Base-by-base conservation (phyloP, 2,888 invertebrate species). In the Acrobasis repandana region DNA sequence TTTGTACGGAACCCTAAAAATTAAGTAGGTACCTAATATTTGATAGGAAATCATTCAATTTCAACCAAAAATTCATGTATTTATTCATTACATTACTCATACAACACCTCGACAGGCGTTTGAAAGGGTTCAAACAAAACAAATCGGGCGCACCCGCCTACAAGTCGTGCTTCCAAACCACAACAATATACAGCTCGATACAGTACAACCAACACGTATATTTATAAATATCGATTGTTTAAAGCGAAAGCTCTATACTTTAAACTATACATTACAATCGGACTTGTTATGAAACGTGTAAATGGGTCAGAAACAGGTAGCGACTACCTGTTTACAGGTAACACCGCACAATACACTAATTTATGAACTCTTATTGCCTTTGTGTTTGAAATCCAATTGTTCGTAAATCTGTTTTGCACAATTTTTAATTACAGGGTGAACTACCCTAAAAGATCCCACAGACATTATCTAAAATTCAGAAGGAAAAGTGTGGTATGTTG, bases 91-190 rank as follows among this genome's bases (percentile, higher is more conserved):
- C 52, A 61, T 65, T 63, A 57, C 33, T 56, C 70, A 67, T 68
- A 70, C n/a, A 67, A 68, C 70, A 64, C 65, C 65, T 65, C 66
- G 60, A 67, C 65, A 71, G 67, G 67, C 64, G 72, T 75, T 75
- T 75, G 66, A 71, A 77, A 75, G 71, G 77, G 76, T 75, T 74
- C 69, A 76, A 80, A 80, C 70, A 80, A 83, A 83, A 84, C 75
- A 81, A 80, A 79, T n/a, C 68, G 68, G 64, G 73, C 74, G 77
- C 79, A 77, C 77, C 79, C 80, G 76, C 75, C 71, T 69, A 70
- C 67, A 69, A 74, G 72, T 73, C 82, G 79, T 81, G 80, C 71
- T 76, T 67, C 61, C 65, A 74, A 79, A 79, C 82, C 79, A 82
- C 76, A 82, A 80, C 74, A 77, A 61, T 70, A 76, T 77, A 82